Evolutionary conservation across 1,140 invertebrate species (phyloP), one percentile per base, ranked within the genome.

Genomic region (Stenopsyche tienmushanensis): DNA sequence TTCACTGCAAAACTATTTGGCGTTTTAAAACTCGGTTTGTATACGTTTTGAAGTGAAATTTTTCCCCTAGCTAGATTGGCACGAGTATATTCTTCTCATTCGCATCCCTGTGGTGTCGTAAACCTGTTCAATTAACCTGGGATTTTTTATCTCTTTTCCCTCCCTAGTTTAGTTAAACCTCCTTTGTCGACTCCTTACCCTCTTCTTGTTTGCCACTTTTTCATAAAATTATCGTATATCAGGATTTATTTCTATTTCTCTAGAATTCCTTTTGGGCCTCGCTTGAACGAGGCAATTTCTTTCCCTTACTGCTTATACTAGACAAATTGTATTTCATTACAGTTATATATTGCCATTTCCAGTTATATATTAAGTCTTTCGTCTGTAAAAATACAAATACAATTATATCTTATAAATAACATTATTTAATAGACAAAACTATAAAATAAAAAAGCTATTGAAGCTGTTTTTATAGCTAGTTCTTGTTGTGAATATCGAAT

Each of bases 81-180:
- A n/a, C n/a, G 47, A 13, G 21, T 49, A 17, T 15, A 34, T 34
- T 34, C 13, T 34, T 5, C 29, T 13, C 29, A 13, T 13, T 34
- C 57, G 49, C 17, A 45, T 67, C 66, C 62, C 66, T 9, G 44
- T 25, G 66, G 66, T 57, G 60, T 62, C 66, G 62, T 67, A 67
- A 67, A 67, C 44, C 53, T 67, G 66, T 64, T 49, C 66, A 67
- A 67, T 67, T 67, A 67, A 67, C 66, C 66, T 64, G 66, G 49
- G 54, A 50, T 54, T 58, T 44, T 20, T 60, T 26, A 42, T 41
- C 1, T 57, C 54, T 57, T 39, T 26, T 42, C 24, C 18, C 1
- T 17, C 34, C 5, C 18, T 41, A 2, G 13, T 39, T 39, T n/a
- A n/a, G 47, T 17, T 17, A 24, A 23, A 3, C 15, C 13, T 21